A percentile compares a stretch with the other conserved stretches of the same genome.
Evolutionary conservation across 2,113 vertebrate species (phyloP).

Genomic region (Gopherus evgoodei): DNA sequence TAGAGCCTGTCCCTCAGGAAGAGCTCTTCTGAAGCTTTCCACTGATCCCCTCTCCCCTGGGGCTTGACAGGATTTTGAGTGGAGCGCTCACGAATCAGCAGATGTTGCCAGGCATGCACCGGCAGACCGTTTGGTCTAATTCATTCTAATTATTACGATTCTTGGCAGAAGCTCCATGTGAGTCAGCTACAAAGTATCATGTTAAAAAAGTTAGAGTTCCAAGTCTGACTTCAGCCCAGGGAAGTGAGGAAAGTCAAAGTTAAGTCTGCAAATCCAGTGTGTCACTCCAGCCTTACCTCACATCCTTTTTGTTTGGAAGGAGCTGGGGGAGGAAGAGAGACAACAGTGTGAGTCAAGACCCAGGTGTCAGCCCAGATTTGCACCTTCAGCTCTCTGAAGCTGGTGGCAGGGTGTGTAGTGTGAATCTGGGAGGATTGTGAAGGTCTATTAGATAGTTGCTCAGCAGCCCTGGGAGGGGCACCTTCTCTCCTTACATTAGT

Average conservation of each 20-base stretch:
- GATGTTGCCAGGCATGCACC: constrained; percentile 74
- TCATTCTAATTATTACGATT: constrained; percentile 79
- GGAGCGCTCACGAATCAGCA: constrained; percentile 60
- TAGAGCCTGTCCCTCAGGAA: background rate
- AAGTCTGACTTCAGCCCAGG: constrained; percentile 60
- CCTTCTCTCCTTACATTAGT: background rate
- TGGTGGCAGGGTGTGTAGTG: background rate
- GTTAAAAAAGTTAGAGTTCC: constrained; percentile 50
- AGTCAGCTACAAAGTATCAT: constrained; percentile 77
- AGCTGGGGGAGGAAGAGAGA: background rate
- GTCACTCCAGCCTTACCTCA: constrained; percentile 12
- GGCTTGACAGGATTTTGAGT: constrained; percentile 26
- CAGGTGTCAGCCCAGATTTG: background rate
- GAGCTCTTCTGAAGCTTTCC: background rate
- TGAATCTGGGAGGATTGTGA: background rate
- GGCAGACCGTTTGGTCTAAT: constrained; percentile 73
- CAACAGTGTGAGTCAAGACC: background rate
- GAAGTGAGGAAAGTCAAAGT: constrained; percentile 22
- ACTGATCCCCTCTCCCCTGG: background rate
- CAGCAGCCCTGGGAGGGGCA: background rate
- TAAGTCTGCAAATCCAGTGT: constrained; percentile 23
- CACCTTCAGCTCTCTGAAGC: background rate
- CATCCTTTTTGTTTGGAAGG: background rate
- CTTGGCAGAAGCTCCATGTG: constrained; percentile 73
- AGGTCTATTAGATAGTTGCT: background rate